Base-by-base conservation (phyloP, 2,113 vertebrate genomes). In the Psittacula cyanocephala region DNA sequence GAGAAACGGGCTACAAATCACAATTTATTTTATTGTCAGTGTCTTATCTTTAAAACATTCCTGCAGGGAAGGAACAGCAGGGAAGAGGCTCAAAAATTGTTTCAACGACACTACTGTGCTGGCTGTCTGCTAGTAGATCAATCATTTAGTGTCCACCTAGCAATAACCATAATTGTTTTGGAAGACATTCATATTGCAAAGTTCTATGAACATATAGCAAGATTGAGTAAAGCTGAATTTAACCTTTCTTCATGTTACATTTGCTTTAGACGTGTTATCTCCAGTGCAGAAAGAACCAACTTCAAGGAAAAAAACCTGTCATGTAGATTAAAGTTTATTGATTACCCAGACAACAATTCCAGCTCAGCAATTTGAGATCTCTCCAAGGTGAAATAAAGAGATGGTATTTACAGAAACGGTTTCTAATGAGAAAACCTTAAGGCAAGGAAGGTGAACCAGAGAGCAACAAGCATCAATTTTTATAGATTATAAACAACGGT, bases 371-470 rank as follows among this genome's bases (percentile, higher is more conserved):
- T 78, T 64, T 71, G 62, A 93, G 52, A 68, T 62, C 14, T 92
- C 82, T 86, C 86, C 35, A 88, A 78, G 16, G 76, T 39, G 27
- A 92, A 91, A 67, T 69, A 41, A 94, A 88, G 53, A 86, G 64
- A 81, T 63, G 28, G 69, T 78, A 95, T 92, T 95, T 94, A 92
- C 92, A 94, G 80, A 92, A 96, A 81, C 52, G 28, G 33, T 57
- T 86, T 69, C 65, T 91, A 96, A 94, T 84, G 88, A 95, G 80
- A 86, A 96, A 96, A 84, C 77, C 83, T 89, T 52, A 78, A 94
- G 80, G 86, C 85, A 95, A 87, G 55, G 63, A 83, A 91, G 59
- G 91, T 2, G 8, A 93, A 81, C 22, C 18, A 2, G 2, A 86
- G 52, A 85, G 71, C 53, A 91, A 4, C 3, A 25, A 85, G 49